phyloP scores from a whole-genome alignment of 2,797 vertebrate species.

The Lepilemur septentrionalis region DNA sequence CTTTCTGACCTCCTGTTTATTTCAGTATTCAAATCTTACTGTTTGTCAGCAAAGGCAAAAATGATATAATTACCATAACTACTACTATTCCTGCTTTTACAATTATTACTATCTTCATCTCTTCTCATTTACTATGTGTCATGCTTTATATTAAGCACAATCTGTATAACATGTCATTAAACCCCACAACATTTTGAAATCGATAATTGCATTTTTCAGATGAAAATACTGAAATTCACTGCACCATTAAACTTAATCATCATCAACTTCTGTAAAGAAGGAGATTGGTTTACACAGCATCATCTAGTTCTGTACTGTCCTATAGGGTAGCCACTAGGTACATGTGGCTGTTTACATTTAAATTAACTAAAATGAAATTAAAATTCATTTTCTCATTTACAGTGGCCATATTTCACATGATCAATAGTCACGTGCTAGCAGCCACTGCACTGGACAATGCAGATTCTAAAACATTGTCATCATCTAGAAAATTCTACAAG shows the following conservation, averaged over 20 bases:
- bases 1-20: neutral
- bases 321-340: neutral
- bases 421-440: neutral
- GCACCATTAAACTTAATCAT: neutral
- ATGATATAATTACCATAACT: neutral
- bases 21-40: neutral
- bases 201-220: constrained; percentile 4
- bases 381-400: neutral
- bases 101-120: neutral
- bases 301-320: neutral
- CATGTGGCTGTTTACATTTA: neutral
- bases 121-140: neutral
- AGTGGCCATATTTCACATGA: neutral
- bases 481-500: neutral
- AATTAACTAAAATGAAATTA: neutral
- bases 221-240: neutral
- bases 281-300: neutral
- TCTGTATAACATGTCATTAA: neutral
- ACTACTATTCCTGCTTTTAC: neutral
- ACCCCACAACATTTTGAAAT: neutral
- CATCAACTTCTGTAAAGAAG: neutral
- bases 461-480: neutral
- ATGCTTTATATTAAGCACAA: neutral
- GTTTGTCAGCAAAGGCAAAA: neutral
- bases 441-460: neutral